phyloP scores from a whole-genome alignment of 2,888 invertebrate species.

The Strigamia maritima region DNA sequence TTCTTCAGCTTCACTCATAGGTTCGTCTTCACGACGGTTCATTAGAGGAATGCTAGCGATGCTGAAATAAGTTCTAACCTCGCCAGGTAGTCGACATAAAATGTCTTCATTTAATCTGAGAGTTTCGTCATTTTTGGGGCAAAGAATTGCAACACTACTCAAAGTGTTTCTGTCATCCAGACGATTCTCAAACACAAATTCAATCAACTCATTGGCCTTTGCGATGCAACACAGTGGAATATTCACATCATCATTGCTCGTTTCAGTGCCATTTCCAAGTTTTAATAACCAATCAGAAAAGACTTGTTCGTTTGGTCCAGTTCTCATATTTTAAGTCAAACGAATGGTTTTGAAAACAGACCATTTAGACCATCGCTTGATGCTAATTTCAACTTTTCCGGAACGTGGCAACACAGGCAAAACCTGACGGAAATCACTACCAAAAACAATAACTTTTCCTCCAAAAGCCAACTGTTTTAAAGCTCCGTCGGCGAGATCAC shows the following conservation, averaged over 20 bases:
- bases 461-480: slow-evolving; percentile 43
- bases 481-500: slow-evolving; percentile 39
- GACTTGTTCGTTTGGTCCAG: background rate
- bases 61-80: background rate
- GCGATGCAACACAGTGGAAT: background rate
- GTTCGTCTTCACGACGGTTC: background rate
- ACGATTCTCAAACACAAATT: no score
- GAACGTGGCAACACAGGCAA: slow-evolving; percentile 38
- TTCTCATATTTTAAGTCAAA: background rate
- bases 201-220: background rate
- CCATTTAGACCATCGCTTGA: background rate
- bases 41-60: background rate
- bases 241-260: background rate
- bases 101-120: no score
- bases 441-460: slow-evolving; percentile 45
- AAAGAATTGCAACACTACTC: no score
- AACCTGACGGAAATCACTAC: slow-evolving; percentile 46
- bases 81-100: no score
- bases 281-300: background rate
- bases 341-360: background rate
- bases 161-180: no score
- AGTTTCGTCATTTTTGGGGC: no score
- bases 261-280: background rate
- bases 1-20: background rate
- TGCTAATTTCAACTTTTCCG: background rate